These are phyloP conservation scores for Galerucella nymphaeae DNA, from an alignment of 2,888 invertebrate genomes.

Conservation along the genomic window DNA sequence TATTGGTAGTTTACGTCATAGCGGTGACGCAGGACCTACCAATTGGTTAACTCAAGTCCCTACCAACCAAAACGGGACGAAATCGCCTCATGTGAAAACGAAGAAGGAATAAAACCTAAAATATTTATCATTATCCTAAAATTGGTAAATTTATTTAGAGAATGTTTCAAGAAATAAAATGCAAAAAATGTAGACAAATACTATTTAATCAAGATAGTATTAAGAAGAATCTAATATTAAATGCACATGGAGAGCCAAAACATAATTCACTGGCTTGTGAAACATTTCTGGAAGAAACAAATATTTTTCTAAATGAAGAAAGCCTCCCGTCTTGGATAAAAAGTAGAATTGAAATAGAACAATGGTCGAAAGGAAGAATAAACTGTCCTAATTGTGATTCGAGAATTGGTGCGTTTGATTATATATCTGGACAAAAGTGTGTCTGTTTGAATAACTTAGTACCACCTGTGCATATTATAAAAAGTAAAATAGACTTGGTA, in stretches of 20 bases:
- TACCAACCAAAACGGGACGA: too few species aligned
- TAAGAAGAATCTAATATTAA: constrained; percentile 49
- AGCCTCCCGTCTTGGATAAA: constrained; percentile 70
- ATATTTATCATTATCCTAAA: too few species aligned
- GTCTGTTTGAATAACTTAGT: constrained; percentile 68
- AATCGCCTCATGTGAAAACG: not conserved
- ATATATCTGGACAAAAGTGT: constrained; percentile 73
- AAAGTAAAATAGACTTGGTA: constrained; percentile 72
- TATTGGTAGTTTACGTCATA: too few species aligned
- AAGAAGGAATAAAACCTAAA: not conserved
- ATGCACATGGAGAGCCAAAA: constrained; percentile 52
- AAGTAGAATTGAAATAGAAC: constrained; percentile 66
- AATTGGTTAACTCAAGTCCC: too few species aligned
- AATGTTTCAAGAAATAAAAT: constrained; percentile 52
- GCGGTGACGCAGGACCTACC: too few species aligned
- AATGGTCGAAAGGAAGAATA: constrained; percentile 77
- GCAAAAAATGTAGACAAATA: constrained; percentile 59
- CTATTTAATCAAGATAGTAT: constrained; percentile 50
- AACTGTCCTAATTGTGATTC: constrained; percentile 72
- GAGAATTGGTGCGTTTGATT: constrained; percentile 76
- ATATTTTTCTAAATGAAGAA: constrained; percentile 70
- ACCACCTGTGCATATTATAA: constrained; percentile 72
- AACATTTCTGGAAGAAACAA: constrained; percentile 49
- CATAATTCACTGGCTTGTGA: constrained; percentile 42
- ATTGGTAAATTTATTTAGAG: not conserved